Conservation (phyloP, 2,113 vertebrate species). For the Baryphthengus martii region DNA sequence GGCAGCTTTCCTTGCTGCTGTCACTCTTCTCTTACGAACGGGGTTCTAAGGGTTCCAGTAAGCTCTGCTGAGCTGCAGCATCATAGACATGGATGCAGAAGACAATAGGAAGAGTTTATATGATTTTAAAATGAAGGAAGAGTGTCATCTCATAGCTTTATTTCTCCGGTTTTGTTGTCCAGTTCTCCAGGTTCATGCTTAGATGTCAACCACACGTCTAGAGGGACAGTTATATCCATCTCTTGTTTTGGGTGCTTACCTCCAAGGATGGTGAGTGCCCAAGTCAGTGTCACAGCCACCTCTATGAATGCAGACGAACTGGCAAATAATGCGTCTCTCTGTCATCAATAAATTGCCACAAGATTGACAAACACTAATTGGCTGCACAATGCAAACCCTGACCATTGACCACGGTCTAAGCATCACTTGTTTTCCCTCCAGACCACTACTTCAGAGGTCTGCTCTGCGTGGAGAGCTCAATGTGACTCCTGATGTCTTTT, state of each 20-base stretch:
- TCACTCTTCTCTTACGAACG: neutral
- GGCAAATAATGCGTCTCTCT: neutral
- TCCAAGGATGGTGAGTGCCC: neutral
- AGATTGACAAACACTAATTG: neutral
- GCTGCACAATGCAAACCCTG: neutral
- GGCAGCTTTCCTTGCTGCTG: neutral
- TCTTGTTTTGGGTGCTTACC: neutral
- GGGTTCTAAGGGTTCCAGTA: neutral
- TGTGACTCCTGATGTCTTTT: neutral
- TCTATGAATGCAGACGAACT: neutral
- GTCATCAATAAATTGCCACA: neutral
- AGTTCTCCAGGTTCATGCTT: neutral
- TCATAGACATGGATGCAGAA: neutral
- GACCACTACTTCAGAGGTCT: neutral
- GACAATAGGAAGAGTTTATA: neutral
- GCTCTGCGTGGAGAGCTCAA: accelerated
- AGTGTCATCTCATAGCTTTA: neutral
- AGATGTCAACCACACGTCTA: accelerated
- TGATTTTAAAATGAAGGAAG: neutral
- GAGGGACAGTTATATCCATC: neutral
- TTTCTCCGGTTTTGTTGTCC: neutral
- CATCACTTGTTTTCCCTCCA: neutral
- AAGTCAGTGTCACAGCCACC: neutral
- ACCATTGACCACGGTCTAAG: neutral
- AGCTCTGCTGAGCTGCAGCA: neutral